These are phyloP conservation scores for Erethizon dorsatum DNA, from an alignment of 2,797 vertebrate species.

Conservation along the genomic window DNA sequence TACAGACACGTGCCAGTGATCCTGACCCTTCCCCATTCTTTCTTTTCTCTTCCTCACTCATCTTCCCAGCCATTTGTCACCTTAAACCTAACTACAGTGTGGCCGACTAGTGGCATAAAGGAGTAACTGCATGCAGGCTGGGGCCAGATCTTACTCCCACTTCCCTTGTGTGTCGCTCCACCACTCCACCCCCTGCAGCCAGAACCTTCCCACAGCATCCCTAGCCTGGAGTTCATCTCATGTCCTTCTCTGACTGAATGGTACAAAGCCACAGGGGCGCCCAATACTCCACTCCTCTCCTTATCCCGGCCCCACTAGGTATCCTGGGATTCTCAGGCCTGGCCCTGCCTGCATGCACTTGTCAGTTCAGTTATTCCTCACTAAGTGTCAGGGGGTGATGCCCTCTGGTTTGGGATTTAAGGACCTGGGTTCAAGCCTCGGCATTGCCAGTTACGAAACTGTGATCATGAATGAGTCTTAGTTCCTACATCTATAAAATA, in stretches of 20 bases:
- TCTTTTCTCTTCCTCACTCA: background rate
- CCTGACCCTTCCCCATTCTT: background rate
- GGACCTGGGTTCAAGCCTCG: background rate
- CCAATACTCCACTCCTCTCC: background rate
- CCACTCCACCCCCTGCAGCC: too few relatives aligned
- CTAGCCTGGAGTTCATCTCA: background rate
- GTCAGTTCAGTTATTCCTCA: background rate
- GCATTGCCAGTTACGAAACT: background rate
- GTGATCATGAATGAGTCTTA: constrained; percentile 17
- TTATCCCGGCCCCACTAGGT: background rate
- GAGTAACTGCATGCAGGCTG: background rate
- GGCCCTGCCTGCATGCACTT: background rate
- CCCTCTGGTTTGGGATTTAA: background rate
- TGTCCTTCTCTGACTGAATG: background rate
- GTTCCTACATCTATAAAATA: background rate
- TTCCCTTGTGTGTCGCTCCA: background rate
- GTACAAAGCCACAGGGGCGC: background rate
- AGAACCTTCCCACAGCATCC: background rate
- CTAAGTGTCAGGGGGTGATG: background rate
- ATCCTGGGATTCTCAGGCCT: background rate
- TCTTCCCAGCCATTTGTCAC: background rate
- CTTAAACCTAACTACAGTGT: constrained; percentile 20
- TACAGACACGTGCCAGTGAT: background rate
- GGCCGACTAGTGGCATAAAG: background rate
- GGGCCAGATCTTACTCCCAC: background rate